A percentile compares a stretch with the other conserved stretches of the same genome.
These are phyloP conservation scores for Nasonia oneida DNA, from an alignment of 2,888 invertebrate species.

Conservation along the genomic window DNA sequence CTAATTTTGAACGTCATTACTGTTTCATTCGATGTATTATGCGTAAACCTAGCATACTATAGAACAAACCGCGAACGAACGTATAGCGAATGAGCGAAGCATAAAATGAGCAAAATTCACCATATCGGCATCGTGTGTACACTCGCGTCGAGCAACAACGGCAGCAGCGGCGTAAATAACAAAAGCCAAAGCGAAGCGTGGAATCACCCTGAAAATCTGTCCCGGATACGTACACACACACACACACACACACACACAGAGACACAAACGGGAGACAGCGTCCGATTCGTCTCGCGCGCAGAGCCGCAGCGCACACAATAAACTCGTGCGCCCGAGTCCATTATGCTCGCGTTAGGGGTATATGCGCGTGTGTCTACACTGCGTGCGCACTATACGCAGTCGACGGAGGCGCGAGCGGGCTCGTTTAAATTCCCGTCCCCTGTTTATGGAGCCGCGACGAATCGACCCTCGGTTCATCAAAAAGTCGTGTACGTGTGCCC, in stretches of 20 bases:
- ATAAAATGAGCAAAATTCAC: neutral
- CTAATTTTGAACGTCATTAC: neutral
- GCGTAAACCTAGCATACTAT: neutral
- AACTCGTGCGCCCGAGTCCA: conserved; percentile 5
- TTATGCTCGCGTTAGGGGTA: conserved; percentile 17
- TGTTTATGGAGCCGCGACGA: conserved; percentile 49
- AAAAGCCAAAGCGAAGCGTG: conserved; percentile 2
- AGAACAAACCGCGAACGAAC: neutral
- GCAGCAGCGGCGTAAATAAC: neutral
- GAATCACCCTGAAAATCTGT: neutral
- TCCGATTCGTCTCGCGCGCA: neutral
- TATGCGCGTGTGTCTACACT: neutral
- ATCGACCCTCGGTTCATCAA: conserved; percentile 46
- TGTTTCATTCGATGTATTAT: no score
- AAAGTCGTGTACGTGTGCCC: conserved; percentile 38
- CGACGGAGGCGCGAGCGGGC: conserved; percentile 1
- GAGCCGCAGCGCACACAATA: neutral
- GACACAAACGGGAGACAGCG: neutral
- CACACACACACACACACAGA: neutral
- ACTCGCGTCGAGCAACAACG: neutral
- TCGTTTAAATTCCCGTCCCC: conserved; percentile 16
- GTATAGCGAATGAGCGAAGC: neutral
- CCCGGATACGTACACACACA: neutral
- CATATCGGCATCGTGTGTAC: neutral
- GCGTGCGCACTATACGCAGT: neutral